A percentile compares a stretch with the other conserved stretches of the same genome.
These are phyloP conservation scores for Nestor notabilis DNA, from an alignment of 2,113 vertebrate genomes.

Conservation along the genomic window DNA sequence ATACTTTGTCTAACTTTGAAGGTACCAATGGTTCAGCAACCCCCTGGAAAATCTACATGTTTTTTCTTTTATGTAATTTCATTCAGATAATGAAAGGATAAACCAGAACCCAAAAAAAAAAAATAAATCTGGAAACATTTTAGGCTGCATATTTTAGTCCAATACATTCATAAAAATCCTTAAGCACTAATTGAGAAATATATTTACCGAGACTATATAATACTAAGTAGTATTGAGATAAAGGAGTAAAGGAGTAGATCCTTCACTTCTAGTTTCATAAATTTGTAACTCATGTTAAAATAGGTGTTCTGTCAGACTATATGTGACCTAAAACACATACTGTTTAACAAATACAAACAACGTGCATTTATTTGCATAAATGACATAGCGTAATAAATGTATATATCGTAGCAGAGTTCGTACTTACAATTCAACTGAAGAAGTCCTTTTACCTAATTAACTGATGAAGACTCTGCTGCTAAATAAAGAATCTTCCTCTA, in stretches of 20 bases:
- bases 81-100: not conserved
- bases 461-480: not conserved
- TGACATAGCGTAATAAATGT: not conserved
- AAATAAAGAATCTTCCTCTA: not conserved
- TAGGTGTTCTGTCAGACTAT: not conserved
- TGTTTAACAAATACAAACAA: not conserved
- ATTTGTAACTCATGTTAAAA: not conserved
- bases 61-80: not conserved
- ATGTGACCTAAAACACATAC: not conserved
- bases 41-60: not conserved
- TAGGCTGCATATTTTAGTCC: not conserved
- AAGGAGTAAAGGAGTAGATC: not conserved
- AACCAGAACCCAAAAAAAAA: not conserved
- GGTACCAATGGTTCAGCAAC: not conserved
- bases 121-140: not conserved
- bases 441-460: not conserved
- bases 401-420: not conserved
- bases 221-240: not conserved
- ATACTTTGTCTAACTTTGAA: not conserved
- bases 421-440: not conserved
- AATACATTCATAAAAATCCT: not conserved
- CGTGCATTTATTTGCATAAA: not conserved
- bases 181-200: not conserved
- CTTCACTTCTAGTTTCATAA: not conserved
- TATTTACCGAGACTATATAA: not conserved